Evolutionary conservation across 53 echinoderm and acorn worm genomes (phyloP).

Genomic region (Apostichopus leukothele): DNA sequence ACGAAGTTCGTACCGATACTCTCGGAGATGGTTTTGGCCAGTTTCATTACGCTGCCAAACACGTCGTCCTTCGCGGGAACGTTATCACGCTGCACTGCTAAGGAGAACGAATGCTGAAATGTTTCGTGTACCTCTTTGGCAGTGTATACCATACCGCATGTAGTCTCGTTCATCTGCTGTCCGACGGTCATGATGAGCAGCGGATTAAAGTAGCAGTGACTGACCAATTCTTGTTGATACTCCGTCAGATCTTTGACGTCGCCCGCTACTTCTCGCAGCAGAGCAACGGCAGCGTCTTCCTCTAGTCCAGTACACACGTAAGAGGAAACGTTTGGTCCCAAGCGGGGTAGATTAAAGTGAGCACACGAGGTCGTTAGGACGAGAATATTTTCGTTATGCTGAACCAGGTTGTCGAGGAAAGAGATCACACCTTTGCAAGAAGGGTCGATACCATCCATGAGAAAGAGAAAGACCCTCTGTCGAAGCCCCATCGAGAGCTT

Average conservation of each 20-base stretch:
- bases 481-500: neutral
- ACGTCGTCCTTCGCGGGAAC: constrained; percentile 24
- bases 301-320: constrained; percentile 2
- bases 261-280: constrained; percentile 22
- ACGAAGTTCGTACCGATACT: constrained; percentile 8
- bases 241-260: neutral
- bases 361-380: neutral
- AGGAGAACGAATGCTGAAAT: neutral
- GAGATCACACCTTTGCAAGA: neutral
- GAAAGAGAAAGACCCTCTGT: constrained; percentile 17
- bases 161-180: neutral
- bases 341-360: neutral
- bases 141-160: neutral
- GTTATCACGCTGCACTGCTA: neutral
- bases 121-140: constrained; percentile 10
- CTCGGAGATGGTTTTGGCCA: neutral
- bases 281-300: neutral
- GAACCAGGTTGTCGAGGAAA: constrained; percentile 3
- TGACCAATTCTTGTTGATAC: neutral
- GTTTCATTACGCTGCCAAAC: neutral
- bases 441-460: constrained; percentile 5
- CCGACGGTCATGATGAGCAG: constrained; percentile 11
- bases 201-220: constrained; percentile 23
- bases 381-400: constrained; percentile 4
- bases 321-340: neutral